These are phyloP conservation scores for Gallinago undulata DNA, from an alignment of 2,113 vertebrate species.

Conservation along the genomic window DNA sequence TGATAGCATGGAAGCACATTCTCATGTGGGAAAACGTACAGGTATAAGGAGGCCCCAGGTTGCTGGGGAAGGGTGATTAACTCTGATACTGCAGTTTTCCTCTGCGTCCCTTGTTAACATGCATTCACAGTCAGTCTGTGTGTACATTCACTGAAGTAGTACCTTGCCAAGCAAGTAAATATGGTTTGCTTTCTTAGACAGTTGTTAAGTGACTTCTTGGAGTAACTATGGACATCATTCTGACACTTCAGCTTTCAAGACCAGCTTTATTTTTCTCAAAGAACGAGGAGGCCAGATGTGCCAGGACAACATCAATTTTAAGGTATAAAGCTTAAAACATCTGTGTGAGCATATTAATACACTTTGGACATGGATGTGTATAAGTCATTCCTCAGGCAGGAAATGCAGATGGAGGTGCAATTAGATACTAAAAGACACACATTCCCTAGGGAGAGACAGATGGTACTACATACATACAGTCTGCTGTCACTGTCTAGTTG, in stretches of 20 bases:
- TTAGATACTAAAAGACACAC: background rate
- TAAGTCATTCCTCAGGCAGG: background rate
- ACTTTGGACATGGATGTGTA: background rate
- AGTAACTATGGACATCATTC: fast-evolving
- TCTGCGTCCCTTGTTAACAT: background rate
- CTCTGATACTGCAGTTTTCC: background rate
- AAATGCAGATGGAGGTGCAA: background rate
- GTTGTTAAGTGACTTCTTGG: background rate
- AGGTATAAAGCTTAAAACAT: background rate
- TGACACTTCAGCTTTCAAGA: background rate
- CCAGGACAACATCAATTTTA: background rate
- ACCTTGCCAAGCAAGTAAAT: background rate
- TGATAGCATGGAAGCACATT: background rate
- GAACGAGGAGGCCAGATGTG: background rate
- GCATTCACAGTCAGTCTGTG: background rate
- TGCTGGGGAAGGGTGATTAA: background rate
- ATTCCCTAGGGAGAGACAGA: background rate
- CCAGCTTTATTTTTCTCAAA: background rate
- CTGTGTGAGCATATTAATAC: fast-evolving
- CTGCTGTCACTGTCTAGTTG: background rate
- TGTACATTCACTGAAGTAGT: background rate
- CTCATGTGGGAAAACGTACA: background rate
- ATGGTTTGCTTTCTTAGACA: background rate
- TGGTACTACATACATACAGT: background rate
- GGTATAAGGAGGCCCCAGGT: fast-evolving